Percentiles rank a stretch among this genome's conserved stretches.
phyloP scores from a whole-genome alignment of 2,888 invertebrate genomes.

The Sabatieria punctata region DNA sequence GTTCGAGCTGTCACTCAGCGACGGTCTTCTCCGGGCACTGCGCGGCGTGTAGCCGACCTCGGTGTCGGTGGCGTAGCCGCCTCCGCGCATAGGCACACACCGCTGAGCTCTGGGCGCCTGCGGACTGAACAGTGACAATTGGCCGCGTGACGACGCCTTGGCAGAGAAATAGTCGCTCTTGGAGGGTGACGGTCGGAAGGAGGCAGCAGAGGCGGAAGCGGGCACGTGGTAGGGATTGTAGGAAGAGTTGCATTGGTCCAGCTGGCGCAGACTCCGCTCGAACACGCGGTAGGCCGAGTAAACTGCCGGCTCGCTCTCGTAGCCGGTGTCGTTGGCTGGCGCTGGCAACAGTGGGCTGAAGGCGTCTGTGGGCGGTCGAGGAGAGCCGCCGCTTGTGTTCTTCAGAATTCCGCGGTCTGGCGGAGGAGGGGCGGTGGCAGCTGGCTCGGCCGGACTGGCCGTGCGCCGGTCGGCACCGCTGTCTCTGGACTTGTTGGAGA shows the following conservation, averaged over 20 bases:
- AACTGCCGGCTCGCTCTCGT: slow-evolving; percentile 5
- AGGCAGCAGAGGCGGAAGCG: not conserved
- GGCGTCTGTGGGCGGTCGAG: not conserved
- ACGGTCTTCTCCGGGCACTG: not conserved
- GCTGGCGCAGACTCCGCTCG: slow-evolving; percentile 1
- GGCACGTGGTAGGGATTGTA: not conserved
- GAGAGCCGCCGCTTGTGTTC: slow-evolving; percentile 3
- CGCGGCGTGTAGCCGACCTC: slow-evolving; percentile 1
- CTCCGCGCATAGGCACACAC: not conserved
- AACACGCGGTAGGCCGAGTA: slow-evolving; percentile 5
- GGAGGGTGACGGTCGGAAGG: not conserved
- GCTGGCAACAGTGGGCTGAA: not conserved
- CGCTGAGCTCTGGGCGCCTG: not conserved
- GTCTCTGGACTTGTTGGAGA: slow-evolving; percentile 3
- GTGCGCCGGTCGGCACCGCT: not conserved
- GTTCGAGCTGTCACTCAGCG: not conserved
- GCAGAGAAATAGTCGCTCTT: not conserved
- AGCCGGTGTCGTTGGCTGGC: slow-evolving; percentile 1
- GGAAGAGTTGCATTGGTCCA: slow-evolving; percentile 1
- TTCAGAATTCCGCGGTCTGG: slow-evolving; percentile 9
- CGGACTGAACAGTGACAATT: not conserved
- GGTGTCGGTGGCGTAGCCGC: slow-evolving; percentile 8
- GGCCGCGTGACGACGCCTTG: not conserved
- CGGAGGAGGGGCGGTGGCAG: not conserved
- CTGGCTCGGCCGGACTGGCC: not conserved